Evolutionary conservation across 2,113 vertebrate genomes (phyloP).

Genomic region (Sinocyclocheilus anshuiensis): DNA sequence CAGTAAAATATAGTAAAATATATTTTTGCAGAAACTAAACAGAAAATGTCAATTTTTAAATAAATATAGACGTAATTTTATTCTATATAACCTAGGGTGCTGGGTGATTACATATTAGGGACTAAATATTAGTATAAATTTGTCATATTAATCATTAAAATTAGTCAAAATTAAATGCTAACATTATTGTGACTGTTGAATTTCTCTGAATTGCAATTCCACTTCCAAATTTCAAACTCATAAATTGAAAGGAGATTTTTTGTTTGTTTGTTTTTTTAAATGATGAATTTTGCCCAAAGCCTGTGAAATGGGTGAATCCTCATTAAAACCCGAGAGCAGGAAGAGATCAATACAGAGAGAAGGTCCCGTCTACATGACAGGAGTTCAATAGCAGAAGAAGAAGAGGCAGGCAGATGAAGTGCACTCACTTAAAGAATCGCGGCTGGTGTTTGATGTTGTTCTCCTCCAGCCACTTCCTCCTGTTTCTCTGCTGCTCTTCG

Average conservation of each 20-base stretch:
- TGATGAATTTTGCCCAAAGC: not conserved
- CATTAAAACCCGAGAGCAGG: not conserved
- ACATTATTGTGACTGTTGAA: not conserved
- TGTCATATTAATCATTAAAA: not conserved
- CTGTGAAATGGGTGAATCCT: not conserved
- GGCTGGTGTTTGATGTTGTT: conserved; percentile 88
- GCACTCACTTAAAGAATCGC: conserved; percentile 94
- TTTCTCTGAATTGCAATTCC: not conserved
- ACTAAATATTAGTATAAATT: not conserved
- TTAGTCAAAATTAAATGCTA: not conserved
- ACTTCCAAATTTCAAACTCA: not conserved
- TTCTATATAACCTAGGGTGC: not conserved
- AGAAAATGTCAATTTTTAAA: not conserved
- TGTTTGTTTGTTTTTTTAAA: too few species aligned
- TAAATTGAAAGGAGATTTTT: too few species aligned
- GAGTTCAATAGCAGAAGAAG: conserved; percentile 22
- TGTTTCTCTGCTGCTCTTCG: conserved; percentile 90
- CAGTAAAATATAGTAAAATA: too few species aligned
- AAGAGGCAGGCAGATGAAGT: not conserved
- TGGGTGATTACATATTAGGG: not conserved
- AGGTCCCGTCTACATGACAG: not conserved
- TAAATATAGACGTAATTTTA: not conserved
- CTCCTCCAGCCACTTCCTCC: conserved; percentile 91
- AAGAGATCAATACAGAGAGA: not conserved
- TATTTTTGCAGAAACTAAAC: too few species aligned